Evolutionary conservation across 2,888 invertebrate genomes (phyloP), one percentile per base, ranked within the genome.

Genomic region (Cheilosia urbana): DNA sequence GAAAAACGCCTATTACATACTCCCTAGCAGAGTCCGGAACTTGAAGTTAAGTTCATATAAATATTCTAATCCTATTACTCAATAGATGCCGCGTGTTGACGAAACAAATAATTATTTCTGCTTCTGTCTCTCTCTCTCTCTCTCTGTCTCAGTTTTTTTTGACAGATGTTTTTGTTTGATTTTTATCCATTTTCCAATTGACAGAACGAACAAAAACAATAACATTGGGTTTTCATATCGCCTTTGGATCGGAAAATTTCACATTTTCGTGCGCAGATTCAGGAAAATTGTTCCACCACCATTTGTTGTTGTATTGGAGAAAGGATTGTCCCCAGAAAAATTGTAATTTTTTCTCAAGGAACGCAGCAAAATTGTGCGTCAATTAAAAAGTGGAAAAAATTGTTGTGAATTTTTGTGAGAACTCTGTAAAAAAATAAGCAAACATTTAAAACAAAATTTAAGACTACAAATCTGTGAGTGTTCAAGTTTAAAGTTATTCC

Each of bases 181-280:
- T 53, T 42, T 24, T 24, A 68, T 42, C 15, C 27, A 40, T 47
- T 40, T 27, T 34, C 11, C 34, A 51, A 47, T 21, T 69, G 69
- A 77, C 79, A 72, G 21, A 11, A 60, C 27, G 37, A 66, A 73
- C 63, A 80, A 80, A 73, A 73, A 80, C 66, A 79, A 79, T 79
- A 79, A 73, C 73, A 66, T 53, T 62, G 47, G 40, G 6, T 55
- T 69, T 34, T 55, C 55, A 62, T 62, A 47, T 55, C 42, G 51
- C 51, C n/a, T 68, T 27, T 49, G n/a, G 19, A 15, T 45, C 34
- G 37, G 53, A 55, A 62, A 63, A 57, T 72, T 66, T 42, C 40
- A 17, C 42, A 17, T 45, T 58, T 71, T 66, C 66, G 63, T 81
- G 81, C 81, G 81, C 81, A 81, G 62, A 69, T 81, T 76, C 81